Percentiles rank a stretch among this genome's conserved stretches.
Conservation (phyloP, 2,888 invertebrate genomes). For the Adineta ricciae region DNA sequence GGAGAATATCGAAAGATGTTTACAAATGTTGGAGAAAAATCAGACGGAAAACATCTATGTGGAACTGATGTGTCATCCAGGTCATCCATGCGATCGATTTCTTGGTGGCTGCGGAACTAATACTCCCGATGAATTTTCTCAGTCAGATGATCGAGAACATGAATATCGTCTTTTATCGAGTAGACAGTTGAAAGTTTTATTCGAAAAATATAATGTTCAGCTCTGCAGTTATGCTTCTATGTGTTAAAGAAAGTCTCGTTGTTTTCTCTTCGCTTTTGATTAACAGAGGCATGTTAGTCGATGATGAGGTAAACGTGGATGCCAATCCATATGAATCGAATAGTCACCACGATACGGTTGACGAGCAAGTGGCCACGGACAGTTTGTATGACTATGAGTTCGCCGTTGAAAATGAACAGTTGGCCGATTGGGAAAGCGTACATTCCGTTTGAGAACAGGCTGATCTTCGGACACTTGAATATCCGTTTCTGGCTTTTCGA, state of each 20-base stretch:
- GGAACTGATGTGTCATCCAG: constrained; percentile 48
- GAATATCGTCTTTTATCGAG: constrained; percentile 22
- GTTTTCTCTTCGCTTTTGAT: not conserved
- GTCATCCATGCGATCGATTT: constrained; percentile 38
- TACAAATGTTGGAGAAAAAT: constrained; percentile 35
- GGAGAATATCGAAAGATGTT: constrained; percentile 32
- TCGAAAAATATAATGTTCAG: not conserved
- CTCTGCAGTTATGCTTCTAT: not conserved
- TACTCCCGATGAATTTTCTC: constrained; percentile 45
- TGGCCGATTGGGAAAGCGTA: not conserved
- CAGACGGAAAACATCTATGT: constrained; percentile 34
- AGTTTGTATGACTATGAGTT: not conserved
- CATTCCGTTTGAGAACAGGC: not conserved
- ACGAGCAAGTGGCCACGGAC: not conserved
- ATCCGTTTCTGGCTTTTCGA: not conserved
- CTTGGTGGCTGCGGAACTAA: constrained; percentile 43
- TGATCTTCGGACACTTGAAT: not conserved
- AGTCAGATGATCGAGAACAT: constrained; percentile 8
- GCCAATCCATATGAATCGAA: constrained; percentile 46
- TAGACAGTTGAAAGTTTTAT: not conserved
- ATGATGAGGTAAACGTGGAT: constrained; percentile 43
- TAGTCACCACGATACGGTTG: constrained; percentile 41
- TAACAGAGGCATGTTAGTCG: constrained; percentile 36
- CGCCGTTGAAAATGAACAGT: not conserved
- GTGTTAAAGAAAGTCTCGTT: not conserved